Evolutionary conservation across 2,797 vertebrate genomes (phyloP).

Genomic region (Chloroceryle inda): DNA sequence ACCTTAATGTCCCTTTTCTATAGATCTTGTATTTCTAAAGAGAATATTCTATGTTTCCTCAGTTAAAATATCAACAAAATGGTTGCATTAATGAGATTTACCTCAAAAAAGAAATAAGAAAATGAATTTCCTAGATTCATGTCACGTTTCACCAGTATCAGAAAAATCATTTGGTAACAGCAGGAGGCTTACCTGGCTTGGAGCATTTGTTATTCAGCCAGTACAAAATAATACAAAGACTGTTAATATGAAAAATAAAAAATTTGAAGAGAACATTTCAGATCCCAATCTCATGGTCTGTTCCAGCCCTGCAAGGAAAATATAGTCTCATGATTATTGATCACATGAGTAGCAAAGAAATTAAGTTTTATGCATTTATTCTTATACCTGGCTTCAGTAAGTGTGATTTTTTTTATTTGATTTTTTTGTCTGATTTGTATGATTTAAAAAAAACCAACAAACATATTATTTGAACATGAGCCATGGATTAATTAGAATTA

Average conservation of each 20-base stretch:
- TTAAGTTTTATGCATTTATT: background rate
- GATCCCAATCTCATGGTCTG: background rate
- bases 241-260: background rate
- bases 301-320: background rate
- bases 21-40: background rate
- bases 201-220: background rate
- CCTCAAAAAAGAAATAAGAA: background rate
- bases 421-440: background rate
- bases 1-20: background rate
- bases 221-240: background rate
- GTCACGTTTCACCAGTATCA: background rate
- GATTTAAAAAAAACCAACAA: background rate
- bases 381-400: background rate
- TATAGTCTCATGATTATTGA: accelerated
- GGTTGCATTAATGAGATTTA: background rate
- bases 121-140: background rate
- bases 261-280: background rate
- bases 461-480: background rate
- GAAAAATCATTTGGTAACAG: background rate
- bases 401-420: background rate
- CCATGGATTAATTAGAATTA: background rate
- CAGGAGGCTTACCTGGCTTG: background rate
- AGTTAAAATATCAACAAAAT: background rate
- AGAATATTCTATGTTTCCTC: background rate
- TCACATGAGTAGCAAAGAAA: background rate